These are phyloP conservation scores for Cottus gobio DNA, from an alignment of 2,113 vertebrate genomes.

Conservation along the genomic window DNA sequence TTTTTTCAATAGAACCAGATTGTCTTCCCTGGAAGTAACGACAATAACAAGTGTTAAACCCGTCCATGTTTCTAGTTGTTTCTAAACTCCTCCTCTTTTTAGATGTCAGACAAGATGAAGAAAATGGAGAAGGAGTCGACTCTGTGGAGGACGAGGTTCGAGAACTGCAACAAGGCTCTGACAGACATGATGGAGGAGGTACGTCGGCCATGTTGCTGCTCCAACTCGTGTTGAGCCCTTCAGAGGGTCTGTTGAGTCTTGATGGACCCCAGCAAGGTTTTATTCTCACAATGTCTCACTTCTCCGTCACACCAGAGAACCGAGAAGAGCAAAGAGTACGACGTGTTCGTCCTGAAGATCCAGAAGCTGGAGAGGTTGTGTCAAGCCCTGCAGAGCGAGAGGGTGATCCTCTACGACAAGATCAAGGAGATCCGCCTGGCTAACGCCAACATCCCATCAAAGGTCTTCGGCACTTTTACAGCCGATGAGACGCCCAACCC, in stretches of 20 bases:
- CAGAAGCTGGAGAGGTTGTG: constrained; percentile 93
- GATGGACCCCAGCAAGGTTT: not conserved
- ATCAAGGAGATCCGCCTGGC: constrained; percentile 87
- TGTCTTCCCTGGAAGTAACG: not conserved
- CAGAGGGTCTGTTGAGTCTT: not conserved
- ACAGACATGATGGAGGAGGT: constrained; percentile 97
- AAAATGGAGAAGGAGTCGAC: constrained; percentile 94
- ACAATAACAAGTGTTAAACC: not conserved
- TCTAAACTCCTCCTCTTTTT: not conserved
- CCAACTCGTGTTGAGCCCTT: not conserved
- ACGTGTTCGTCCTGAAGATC: constrained; percentile 93
- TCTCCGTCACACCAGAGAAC: constrained; percentile 63
- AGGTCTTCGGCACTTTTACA: not conserved
- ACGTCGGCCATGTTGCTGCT: not conserved
- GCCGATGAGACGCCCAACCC: not conserved
- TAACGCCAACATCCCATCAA: constrained; percentile 24
- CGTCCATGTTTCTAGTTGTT: not conserved
- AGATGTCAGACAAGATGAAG: constrained; percentile 98
- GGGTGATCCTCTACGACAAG: constrained; percentile 90
- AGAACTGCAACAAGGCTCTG: constrained; percentile 96
- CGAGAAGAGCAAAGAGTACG: constrained; percentile 88
- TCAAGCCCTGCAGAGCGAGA: constrained; percentile 92
- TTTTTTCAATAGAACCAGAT: too few relatives aligned
- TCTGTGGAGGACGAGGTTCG: constrained; percentile 94
- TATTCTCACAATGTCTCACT: not conserved